Percentiles rank a stretch among this genome's conserved stretches.
Conservation (phyloP, 2,888 invertebrate species). For the Aporophyla nigra region DNA sequence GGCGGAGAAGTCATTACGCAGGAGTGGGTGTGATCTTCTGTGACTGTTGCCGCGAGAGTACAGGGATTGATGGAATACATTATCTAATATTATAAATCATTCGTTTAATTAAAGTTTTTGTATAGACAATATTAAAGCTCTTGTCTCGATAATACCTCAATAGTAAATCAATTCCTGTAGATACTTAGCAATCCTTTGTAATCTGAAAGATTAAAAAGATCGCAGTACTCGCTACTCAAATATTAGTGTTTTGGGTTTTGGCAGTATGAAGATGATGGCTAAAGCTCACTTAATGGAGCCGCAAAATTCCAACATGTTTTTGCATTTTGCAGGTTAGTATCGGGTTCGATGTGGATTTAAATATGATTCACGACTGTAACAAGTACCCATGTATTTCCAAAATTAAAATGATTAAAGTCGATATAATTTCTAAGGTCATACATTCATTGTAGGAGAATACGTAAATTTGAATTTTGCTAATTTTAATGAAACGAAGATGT, state of each 20-base stretch:
- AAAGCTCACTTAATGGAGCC: background rate
- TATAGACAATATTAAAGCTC: background rate
- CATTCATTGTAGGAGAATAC: too few species aligned
- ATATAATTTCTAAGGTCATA: too few species aligned
- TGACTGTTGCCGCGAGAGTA: conserved; percentile 60
- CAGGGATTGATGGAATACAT: conserved; percentile 27
- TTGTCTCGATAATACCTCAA: background rate
- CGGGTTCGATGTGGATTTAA: too few species aligned
- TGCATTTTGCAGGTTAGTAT: too few species aligned
- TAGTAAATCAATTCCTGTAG: background rate
- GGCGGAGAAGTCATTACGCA: conserved; percentile 79
- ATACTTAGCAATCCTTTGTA: too few species aligned
- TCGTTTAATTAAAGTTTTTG: conserved; percentile 5
- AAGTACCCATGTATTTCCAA: too few species aligned
- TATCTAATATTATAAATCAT: conserved; percentile 9
- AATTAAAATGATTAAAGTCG: too few species aligned
- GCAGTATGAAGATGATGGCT: background rate
- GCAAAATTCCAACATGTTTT: too few species aligned
- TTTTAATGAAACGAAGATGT: too few species aligned
- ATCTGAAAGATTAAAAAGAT: too few species aligned
- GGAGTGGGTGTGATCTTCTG: conserved; percentile 84
- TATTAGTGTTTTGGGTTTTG: background rate
- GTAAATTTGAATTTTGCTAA: too few species aligned
- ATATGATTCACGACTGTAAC: too few species aligned
- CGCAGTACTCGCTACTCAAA: background rate